Evolutionary conservation across 2,888 invertebrate species (phyloP).

Genomic region (Linnaemya vulpina): DNA sequence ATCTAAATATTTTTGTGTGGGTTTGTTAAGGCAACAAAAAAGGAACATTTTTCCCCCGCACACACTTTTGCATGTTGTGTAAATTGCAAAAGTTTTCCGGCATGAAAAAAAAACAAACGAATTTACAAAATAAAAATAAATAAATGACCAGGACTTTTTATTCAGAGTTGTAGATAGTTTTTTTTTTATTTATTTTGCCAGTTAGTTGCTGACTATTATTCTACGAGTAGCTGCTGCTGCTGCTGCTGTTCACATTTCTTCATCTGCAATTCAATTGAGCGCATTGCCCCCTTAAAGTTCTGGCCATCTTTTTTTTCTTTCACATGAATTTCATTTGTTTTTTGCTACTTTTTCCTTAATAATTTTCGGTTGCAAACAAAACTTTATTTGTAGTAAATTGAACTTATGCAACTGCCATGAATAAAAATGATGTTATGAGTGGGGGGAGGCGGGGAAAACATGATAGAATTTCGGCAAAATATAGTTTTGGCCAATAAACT

Average conservation of each 20-base stretch:
- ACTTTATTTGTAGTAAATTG: constrained; percentile 69
- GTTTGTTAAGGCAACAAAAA: constrained; percentile 18
- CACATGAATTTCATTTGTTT: constrained; percentile 19
- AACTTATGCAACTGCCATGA: constrained; percentile 62
- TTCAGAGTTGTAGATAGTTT: constrained; percentile 12
- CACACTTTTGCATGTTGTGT: constrained; percentile 52
- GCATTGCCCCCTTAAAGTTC: constrained; percentile 62
- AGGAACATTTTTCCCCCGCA: not conserved
- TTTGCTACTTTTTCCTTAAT: constrained; percentile 41
- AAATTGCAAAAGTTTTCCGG: constrained; percentile 68
- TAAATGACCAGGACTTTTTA: constrained; percentile 70
- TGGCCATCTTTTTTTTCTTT: not conserved
- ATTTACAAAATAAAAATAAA: constrained; percentile 54
- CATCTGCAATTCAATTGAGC: constrained; percentile 70
- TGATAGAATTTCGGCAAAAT: constrained; percentile 49
- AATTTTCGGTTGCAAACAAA: constrained; percentile 62
- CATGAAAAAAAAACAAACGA: constrained; percentile 22
- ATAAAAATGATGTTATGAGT: constrained; percentile 12
- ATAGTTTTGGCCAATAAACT: constrained; percentile 51
- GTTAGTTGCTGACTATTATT: constrained; percentile 17
- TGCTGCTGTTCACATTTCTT: constrained; percentile 35
- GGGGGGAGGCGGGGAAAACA: not conserved
- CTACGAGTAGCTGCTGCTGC: constrained; percentile 2
- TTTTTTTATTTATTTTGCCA: not conserved
- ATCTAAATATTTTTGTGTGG: constrained; percentile 11